A percentile compares a stretch with the other conserved stretches of the same genome.
phyloP scores from a whole-genome alignment of 2,888 invertebrate genomes.

The Eristalis tenax region DNA sequence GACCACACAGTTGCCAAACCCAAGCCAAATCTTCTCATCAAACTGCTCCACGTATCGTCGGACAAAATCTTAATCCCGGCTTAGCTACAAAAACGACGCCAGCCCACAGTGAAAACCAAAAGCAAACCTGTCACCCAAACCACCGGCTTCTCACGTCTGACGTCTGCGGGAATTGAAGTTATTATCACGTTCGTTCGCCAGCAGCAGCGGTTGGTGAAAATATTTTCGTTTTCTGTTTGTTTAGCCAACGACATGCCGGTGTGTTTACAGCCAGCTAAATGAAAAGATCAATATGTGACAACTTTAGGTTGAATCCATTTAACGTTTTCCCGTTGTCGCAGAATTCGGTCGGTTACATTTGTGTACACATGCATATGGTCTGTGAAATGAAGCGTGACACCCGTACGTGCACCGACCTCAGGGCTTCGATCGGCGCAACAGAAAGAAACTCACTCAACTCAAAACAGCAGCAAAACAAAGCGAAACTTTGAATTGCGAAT shows the following conservation, averaged over 20 bases:
- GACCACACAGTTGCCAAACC: not conserved
- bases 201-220: not conserved
- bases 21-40: not conserved
- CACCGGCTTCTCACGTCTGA: slow-evolving; percentile 13
- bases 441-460: slow-evolving; percentile 8
- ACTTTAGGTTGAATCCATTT: slow-evolving; percentile 40
- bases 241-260: not conserved
- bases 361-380: not conserved
- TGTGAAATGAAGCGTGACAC: slow-evolving; percentile 55
- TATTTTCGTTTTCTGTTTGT: slow-evolving; percentile 2
- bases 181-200: slow-evolving; percentile 45
- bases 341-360: slow-evolving; percentile 16
- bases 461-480: slow-evolving; percentile 2
- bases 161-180: slow-evolving; percentile 21
- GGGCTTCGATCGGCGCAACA: not conserved
- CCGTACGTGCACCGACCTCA: slow-evolving; percentile 25
- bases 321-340: slow-evolving; percentile 9
- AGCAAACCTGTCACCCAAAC: not conserved
- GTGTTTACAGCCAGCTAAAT: not conserved
- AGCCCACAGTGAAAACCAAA: not conserved
- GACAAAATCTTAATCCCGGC: slow-evolving; percentile 18
- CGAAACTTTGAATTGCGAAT: slow-evolving; percentile 13
- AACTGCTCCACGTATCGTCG: not conserved
- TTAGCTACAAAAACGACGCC: not conserved
- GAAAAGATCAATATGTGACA: slow-evolving; percentile 54